phyloP scores from a whole-genome alignment of 2,797 vertebrate genomes.

The Etheostoma perlongum region DNA sequence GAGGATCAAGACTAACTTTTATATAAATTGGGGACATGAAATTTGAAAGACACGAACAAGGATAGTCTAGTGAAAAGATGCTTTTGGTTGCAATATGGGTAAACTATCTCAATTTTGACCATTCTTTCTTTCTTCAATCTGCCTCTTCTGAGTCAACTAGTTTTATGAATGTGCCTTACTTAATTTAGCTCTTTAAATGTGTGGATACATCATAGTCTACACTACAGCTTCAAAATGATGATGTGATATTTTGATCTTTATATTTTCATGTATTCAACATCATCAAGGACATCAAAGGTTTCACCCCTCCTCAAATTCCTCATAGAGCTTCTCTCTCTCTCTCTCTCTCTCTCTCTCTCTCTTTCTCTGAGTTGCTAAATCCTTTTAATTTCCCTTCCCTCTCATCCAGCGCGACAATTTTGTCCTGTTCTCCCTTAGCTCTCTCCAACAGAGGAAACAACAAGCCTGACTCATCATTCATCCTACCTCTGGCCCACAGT shows the following conservation, averaged over 20 bases:
- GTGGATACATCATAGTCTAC: background rate
- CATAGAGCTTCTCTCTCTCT: background rate
- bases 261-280: background rate
- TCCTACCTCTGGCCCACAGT: slow-evolving; percentile 47
- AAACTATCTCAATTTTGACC: background rate
- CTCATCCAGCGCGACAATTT: slow-evolving; percentile 18
- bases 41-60: background rate
- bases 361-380: slow-evolving; percentile 1
- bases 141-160: background rate
- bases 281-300: slow-evolving; percentile 6
- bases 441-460: slow-evolving; percentile 51
- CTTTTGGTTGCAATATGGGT: background rate
- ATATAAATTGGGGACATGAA: background rate
- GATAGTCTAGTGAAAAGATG: background rate
- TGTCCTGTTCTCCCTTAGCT: slow-evolving; percentile 40
- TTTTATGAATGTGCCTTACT: background rate
- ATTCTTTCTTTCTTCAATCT: background rate
- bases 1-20: background rate
- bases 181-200: slow-evolving; percentile 2
- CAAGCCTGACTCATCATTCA: slow-evolving; percentile 72
- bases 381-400: slow-evolving; percentile 19
- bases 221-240: background rate
- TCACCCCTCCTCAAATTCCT: background rate
- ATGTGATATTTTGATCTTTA: background rate
- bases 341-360: background rate